These are phyloP conservation scores for Acronicta psi DNA, from an alignment of 2,888 invertebrate genomes.

Conservation along the genomic window DNA sequence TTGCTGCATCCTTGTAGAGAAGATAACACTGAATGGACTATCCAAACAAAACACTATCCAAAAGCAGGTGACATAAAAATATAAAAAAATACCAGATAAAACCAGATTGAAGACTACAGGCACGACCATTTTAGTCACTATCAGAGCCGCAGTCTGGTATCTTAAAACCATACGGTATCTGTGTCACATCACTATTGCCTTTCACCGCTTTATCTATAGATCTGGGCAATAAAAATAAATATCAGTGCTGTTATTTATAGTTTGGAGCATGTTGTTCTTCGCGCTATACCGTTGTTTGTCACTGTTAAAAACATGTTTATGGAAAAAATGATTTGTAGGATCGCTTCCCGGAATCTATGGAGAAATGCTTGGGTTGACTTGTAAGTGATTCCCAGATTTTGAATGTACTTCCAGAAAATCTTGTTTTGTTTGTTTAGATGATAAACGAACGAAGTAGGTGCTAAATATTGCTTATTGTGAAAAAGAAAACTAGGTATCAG, in stretches of 20 bases:
- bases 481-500: neutral
- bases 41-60: too few relatives aligned
- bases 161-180: slow-evolving; percentile 34
- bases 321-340: slow-evolving; percentile 57
- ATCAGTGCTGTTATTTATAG: slow-evolving; percentile 62
- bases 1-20: too few relatives aligned
- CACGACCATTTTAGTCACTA: slow-evolving; percentile 1
- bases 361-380: slow-evolving; percentile 36
- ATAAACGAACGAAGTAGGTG: neutral
- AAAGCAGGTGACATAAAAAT: neutral
- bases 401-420: slow-evolving; percentile 5
- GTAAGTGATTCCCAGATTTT: slow-evolving; percentile 40
- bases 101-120: neutral
- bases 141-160: slow-evolving; percentile 12
- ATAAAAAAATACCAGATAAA: slow-evolving; percentile 1
- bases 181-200: slow-evolving; percentile 52
- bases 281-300: slow-evolving; percentile 63
- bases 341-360: slow-evolving; percentile 46
- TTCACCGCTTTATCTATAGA: slow-evolving; percentile 59
- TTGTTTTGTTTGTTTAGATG: slow-evolving; percentile 4
- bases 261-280: slow-evolving; percentile 50
- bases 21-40: too few relatives aligned
- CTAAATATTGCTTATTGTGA: neutral
- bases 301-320: slow-evolving; percentile 59
- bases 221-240: slow-evolving; percentile 69